Conservation (phyloP, 1,140 invertebrate species). For the Tribolium madens region DNA sequence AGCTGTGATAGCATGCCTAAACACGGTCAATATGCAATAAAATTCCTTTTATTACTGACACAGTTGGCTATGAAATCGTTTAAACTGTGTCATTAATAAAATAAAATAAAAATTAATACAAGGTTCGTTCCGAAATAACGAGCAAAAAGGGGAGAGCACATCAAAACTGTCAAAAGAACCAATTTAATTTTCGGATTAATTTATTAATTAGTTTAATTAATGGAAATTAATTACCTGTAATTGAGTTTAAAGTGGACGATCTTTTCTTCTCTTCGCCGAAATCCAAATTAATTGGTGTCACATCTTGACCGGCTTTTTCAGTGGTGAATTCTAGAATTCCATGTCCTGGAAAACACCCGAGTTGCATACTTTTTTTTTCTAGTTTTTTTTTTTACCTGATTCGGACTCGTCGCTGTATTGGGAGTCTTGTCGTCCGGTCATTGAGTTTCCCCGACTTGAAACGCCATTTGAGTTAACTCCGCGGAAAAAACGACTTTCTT, state of each 20-base stretch:
- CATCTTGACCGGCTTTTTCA: constrained; percentile 89
- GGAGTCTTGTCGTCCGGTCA: constrained; percentile 64
- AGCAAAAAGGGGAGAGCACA: constrained; percentile 28
- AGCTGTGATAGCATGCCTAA: constrained; percentile 88
- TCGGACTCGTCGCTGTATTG: constrained; percentile 65
- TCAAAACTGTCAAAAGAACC: constrained; percentile 29
- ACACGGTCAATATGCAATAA: constrained; percentile 60
- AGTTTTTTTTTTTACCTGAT: constrained; percentile 56
- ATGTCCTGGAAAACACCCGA: constrained; percentile 66
- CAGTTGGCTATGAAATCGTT: constrained; percentile 10
- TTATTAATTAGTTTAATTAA: neutral
- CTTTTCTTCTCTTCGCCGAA: constrained; percentile 78
- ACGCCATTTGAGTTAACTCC: constrained; percentile 59
- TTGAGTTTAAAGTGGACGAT: constrained; percentile 79
- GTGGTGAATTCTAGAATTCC: constrained; percentile 88
- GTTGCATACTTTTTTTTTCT: neutral
- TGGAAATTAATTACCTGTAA: constrained; percentile 72
- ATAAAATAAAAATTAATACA: constrained; percentile 12
- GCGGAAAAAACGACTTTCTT: constrained; percentile 63
- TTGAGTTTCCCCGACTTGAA: constrained; percentile 63
- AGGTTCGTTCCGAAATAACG: constrained; percentile 33
- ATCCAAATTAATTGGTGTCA: constrained; percentile 86
- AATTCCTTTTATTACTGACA: constrained; percentile 44
- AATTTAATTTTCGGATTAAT: neutral
- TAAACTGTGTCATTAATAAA: constrained; percentile 44